phyloP scores from a whole-genome alignment of 2,113 vertebrate species.

The Ailurus styani region DNA sequence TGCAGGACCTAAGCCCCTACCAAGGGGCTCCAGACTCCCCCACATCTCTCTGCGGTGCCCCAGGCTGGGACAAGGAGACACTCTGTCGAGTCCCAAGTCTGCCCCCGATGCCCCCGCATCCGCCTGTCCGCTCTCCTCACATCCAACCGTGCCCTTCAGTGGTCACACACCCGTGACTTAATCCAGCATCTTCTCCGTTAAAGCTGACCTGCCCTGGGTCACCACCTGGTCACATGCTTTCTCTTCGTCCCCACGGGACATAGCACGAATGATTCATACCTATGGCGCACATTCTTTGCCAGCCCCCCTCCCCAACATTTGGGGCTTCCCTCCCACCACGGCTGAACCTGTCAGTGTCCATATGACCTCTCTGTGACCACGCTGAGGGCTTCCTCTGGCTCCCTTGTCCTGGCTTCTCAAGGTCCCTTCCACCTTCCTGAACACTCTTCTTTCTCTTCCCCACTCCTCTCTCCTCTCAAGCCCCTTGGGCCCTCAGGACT shows the following conservation, averaged over 20 bases:
- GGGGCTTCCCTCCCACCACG: fast-evolving
- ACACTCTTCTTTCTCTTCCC: background rate
- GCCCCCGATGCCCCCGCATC: fast-evolving
- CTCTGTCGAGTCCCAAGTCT: no score
- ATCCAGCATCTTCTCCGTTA: background rate
- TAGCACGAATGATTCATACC: background rate
- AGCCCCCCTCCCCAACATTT: background rate
- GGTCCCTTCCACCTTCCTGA: background rate
- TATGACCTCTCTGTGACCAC: background rate
- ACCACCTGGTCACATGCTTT: background rate
- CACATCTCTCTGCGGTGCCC: background rate
- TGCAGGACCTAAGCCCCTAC: background rate
- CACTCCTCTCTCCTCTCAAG: background rate
- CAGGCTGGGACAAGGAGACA: background rate
- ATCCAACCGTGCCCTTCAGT: background rate
- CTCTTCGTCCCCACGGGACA: background rate
- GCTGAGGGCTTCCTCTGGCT: background rate
- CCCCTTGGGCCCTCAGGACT: background rate
- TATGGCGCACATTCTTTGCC: background rate
- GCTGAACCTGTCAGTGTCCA: background rate
- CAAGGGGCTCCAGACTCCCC: background rate
- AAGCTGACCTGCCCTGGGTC: fast-evolving
- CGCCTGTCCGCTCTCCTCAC: fast-evolving
- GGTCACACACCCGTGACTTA: background rate
- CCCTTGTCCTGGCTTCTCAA: background rate